phyloP scores from a whole-genome alignment of 2,113 vertebrate species.

The Muscicapa adusta region DNA sequence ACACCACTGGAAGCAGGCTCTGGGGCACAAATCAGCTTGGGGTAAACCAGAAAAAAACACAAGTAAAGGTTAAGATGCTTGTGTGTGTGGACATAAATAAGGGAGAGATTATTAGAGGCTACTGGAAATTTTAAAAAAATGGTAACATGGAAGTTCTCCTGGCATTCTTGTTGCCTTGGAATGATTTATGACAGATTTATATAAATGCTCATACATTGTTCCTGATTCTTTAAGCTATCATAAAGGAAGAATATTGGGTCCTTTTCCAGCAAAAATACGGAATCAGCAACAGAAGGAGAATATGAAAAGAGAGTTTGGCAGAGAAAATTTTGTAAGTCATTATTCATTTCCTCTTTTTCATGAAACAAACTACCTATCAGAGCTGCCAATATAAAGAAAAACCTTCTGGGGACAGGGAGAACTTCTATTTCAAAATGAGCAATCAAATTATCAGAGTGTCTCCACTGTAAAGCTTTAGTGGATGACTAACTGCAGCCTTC shows the following conservation, averaged over 20 bases:
- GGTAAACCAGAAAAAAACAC: background rate
- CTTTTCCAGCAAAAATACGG: background rate
- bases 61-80: background rate
- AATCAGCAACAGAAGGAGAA: background rate
- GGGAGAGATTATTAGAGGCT: background rate
- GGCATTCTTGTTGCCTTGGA: background rate
- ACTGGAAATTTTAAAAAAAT: background rate
- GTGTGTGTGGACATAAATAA: background rate
- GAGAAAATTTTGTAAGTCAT: background rate
- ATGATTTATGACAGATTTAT: background rate
- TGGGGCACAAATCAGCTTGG: background rate
- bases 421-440: constrained; percentile 62
- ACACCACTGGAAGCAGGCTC: background rate
- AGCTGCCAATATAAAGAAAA: constrained; percentile 57
- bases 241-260: background rate
- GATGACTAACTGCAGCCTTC: constrained; percentile 68
- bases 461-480: constrained; percentile 59
- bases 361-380: constrained; percentile 43
- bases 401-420: constrained; percentile 46
- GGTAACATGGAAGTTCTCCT: background rate
- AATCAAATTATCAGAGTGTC: constrained; percentile 66
- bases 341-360: constrained; percentile 29
- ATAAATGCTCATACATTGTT: background rate
- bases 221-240: background rate
- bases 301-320: background rate